These are phyloP conservation scores for Diorhabda elongata DNA, from an alignment of 1,140 invertebrate species.

Conservation along the genomic window DNA sequence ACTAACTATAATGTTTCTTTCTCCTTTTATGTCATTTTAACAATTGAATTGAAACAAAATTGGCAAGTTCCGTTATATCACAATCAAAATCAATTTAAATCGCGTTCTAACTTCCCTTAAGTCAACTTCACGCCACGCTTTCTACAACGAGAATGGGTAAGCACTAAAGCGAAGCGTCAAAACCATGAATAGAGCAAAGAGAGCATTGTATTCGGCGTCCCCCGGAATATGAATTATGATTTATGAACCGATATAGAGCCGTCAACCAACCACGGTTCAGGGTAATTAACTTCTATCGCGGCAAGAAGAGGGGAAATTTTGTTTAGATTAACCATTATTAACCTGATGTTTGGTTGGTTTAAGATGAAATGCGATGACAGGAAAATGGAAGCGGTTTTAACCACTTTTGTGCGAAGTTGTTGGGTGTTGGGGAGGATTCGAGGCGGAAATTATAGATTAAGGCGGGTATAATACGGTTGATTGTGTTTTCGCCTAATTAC, in stretches of 20 bases:
- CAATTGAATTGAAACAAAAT: not conserved
- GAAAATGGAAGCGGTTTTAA: slow-evolving; percentile 11
- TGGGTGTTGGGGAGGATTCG: not conserved
- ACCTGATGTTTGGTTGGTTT: slow-evolving; percentile 22
- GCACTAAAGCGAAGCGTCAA: slow-evolving; percentile 18
- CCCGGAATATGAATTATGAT: slow-evolving; percentile 41
- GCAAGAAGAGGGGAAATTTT: slow-evolving; percentile 27
- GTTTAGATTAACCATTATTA: slow-evolving; percentile 38
- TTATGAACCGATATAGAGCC: slow-evolving; percentile 32
- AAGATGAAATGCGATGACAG: slow-evolving; percentile 6
- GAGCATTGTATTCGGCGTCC: slow-evolving; percentile 32
- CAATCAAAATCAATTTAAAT: not conserved
- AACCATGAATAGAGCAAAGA: slow-evolving; percentile 28
- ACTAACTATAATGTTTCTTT: not conserved
- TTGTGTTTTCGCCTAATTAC: too few relatives aligned
- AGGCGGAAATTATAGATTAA: not conserved
- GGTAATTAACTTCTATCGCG: slow-evolving; percentile 36
- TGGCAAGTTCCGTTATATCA: not conserved
- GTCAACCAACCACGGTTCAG: slow-evolving; percentile 41
- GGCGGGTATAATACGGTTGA: too few relatives aligned
- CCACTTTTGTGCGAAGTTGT: not conserved
- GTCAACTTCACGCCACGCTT: not conserved
- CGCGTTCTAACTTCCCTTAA: not conserved
- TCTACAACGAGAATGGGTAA: not conserved
- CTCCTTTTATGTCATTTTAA: not conserved